These are phyloP conservation scores for Ophioderma brevispina DNA, from an alignment of 35 echinoderm and acorn worm genomes.

Conservation along the genomic window DNA sequence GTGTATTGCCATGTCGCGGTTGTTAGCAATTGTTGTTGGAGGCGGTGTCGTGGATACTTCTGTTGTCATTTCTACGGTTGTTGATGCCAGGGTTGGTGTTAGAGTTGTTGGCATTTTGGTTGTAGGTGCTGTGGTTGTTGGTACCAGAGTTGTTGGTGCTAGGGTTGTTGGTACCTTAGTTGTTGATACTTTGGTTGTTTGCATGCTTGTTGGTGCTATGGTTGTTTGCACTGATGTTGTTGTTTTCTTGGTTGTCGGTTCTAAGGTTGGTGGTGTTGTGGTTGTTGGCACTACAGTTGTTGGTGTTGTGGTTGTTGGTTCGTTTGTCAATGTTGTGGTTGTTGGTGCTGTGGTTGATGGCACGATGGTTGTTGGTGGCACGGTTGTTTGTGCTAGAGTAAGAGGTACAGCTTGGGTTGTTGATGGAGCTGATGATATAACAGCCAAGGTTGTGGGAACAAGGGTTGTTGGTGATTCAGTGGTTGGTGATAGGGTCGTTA, in stretches of 20 bases:
- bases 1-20: too few relatives aligned
- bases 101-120: background rate
- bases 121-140: conserved; percentile 16
- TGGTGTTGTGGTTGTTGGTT: background rate
- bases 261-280: background rate
- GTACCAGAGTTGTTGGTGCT: background rate
- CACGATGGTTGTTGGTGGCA: background rate
- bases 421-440: too few relatives aligned
- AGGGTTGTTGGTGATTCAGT: background rate
- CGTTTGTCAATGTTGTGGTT: background rate
- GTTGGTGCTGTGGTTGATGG: background rate
- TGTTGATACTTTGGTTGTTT: background rate
- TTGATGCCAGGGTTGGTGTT: background rate
- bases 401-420: too few relatives aligned
- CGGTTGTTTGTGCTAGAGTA: background rate
- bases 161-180: background rate
- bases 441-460: background rate
- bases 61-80: background rate
- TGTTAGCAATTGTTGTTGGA: background rate
- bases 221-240: background rate
- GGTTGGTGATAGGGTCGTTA: background rate
- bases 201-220: background rate
- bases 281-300: background rate
- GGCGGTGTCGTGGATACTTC: background rate
- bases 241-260: background rate